Evolutionary conservation across 92 coral and sea anemone species (phyloP).

Genomic region (Virgularia gustaviana): DNA sequence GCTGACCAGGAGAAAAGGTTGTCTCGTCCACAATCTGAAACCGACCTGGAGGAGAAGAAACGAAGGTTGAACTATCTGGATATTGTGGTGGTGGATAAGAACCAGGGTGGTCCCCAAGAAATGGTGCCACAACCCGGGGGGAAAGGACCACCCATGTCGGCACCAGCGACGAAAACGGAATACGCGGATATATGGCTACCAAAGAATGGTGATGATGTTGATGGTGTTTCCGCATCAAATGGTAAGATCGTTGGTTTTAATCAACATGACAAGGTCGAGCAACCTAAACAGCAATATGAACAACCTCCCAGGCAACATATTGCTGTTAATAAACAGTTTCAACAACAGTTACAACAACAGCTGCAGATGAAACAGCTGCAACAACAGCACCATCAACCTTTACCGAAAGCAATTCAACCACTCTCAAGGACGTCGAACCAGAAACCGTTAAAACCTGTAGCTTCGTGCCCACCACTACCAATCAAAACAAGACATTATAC

Average conservation of each 20-base stretch:
- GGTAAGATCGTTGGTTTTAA: too few species aligned
- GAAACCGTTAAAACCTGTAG: not conserved
- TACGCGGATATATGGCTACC: slow-evolving; percentile 84
- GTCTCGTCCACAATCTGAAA: slow-evolving; percentile 16
- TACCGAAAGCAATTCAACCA: not conserved
- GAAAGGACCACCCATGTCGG: slow-evolving; percentile 5
- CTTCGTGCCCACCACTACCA: not conserved
- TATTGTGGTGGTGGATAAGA: slow-evolving; percentile 63
- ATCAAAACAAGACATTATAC: slow-evolving; percentile 26
- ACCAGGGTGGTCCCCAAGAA: slow-evolving; percentile 37
- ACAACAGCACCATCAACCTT: not conserved
- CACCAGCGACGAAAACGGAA: slow-evolving; percentile 56
- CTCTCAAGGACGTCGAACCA: too few species aligned
- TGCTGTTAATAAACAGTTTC: too few species aligned
- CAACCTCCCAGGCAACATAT: too few species aligned
- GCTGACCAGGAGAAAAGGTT: slow-evolving; percentile 3
- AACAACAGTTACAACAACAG: not conserved
- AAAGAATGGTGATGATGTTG: not conserved
- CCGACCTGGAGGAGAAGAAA: slow-evolving; percentile 22
- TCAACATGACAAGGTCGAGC: too few species aligned
- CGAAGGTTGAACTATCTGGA: slow-evolving; percentile 37
- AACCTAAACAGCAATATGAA: too few species aligned
- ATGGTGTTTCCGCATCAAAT: too few species aligned
- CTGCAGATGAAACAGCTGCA: not conserved
- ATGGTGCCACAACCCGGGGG: slow-evolving; percentile 9